These are phyloP conservation scores for Sphyrna mokarran DNA, from an alignment of 2,113 vertebrate genomes.

Conservation along the genomic window DNA sequence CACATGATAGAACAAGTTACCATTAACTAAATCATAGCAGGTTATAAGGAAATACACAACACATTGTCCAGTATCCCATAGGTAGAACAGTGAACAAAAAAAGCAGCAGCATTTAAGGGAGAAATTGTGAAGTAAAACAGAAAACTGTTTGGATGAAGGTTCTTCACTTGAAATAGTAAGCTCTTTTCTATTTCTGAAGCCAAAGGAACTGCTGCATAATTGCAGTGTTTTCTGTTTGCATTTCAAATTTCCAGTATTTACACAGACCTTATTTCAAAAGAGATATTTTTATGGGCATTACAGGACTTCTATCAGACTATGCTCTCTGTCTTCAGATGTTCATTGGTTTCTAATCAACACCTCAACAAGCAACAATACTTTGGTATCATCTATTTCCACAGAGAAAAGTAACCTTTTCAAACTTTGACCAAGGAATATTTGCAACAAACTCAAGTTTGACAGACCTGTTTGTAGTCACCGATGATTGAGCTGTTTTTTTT, in stretches of 20 bases:
- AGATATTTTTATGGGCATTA: neutral
- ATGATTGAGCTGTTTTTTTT: constrained; percentile 97
- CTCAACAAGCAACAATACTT: constrained; percentile 38
- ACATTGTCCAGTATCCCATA: neutral
- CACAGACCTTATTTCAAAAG: neutral
- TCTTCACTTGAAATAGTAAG: neutral
- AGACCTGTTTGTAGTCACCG: constrained; percentile 96
- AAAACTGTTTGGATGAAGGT: neutral
- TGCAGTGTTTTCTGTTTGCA: neutral
- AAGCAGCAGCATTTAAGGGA: neutral
- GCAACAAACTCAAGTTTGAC: constrained; percentile 36
- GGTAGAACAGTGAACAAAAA: neutral
- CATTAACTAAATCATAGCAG: neutral
- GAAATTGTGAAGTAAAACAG: constrained; percentile 38
- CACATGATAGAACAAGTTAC: neutral
- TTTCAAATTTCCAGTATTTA: neutral
- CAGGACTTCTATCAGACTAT: neutral
- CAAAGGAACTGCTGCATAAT: neutral
- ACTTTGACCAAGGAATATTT: neutral
- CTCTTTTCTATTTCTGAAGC: neutral
- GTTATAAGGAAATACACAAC: neutral
- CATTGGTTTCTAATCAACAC: neutral
- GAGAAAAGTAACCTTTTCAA: neutral
- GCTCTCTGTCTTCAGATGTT: neutral
- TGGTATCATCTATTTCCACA: neutral